Base-by-base conservation (phyloP, 2,113 vertebrate species). In the Rhinolophus sinicus region DNA sequence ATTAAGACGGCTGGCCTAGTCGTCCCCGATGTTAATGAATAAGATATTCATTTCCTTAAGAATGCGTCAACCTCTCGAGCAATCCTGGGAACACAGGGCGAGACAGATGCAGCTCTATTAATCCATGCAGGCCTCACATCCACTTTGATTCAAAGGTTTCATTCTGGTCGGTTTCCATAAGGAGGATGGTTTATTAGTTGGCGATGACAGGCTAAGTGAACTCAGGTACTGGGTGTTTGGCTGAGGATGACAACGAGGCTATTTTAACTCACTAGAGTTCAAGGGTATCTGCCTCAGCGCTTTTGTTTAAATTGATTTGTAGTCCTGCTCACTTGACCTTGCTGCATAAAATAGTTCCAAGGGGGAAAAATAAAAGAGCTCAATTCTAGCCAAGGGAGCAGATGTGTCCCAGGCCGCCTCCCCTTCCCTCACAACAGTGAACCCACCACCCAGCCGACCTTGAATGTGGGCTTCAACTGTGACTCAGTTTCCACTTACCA, bases 281-380 rank as follows among this genome's bases (percentile, higher is more conserved):
- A 96, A 97, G 94, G 88, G 90, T 94, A 92, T 64, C 95, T 98
- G 90, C 86, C 97, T 89, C 96, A 93, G 87, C n/a, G 18, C 90
- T 94, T 97, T 98, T 95, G 94, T 97, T 98, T 97, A 94, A 96
- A 96, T 77, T 60, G 92, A 97, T 98, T 98, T 97, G 92, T 96
- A 96, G 7, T 56, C 76, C 38, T 47, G 88, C 33, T 93, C 64
- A 28, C 95, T 90, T 96, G 98, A 96, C 93, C 90, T 97, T 85
- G 82, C 96, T 97, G 95, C 77, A 92, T 80, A 97, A 98, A 98
- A 95, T 64, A 94, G 92, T 81, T 96, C 62, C 54, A 52, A 73
- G 89, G 54, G 35, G 64, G 67, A 50, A 35, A 12, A 95, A 72
- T 73, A 91, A 84, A 70, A 30, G 85, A 86, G 5, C 30, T n/a